These are phyloP conservation scores for Anthrax anthrax DNA, from an alignment of 2,888 invertebrate genomes.

Conservation along the genomic window DNA sequence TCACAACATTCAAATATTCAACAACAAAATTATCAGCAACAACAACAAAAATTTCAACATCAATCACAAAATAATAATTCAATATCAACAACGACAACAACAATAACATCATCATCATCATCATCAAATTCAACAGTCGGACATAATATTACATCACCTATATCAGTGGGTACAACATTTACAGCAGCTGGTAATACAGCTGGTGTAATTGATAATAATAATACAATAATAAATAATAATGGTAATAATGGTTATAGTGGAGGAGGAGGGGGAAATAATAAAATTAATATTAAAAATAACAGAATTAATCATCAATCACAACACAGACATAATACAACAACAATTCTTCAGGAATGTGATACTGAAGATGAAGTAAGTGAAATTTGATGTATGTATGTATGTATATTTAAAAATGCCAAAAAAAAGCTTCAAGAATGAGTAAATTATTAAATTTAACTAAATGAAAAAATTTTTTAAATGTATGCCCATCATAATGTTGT, in stretches of 20 bases:
- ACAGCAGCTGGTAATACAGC: neutral
- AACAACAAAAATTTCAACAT: constrained; percentile 22
- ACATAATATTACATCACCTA: constrained; percentile 3
- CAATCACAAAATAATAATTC: no score
- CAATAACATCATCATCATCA: constrained; percentile 4
- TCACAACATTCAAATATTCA: constrained; percentile 17
- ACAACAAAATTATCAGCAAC: constrained; percentile 12
- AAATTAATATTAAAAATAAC: neutral
- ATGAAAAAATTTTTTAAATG: no score
- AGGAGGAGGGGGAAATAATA: neutral
- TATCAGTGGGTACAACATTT: constrained; percentile 4
- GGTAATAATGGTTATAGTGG: no score
- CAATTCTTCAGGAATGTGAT: constrained; percentile 17
- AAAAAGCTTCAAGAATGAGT: no score
- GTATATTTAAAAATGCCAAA: no score
- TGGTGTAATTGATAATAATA: neutral
- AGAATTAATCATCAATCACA: constrained; percentile 4
- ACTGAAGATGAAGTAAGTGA: constrained; percentile 20
- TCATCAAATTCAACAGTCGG: no score
- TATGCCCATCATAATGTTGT: no score
- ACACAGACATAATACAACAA: constrained; percentile 1
- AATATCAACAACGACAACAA: no score
- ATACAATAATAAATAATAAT: no score
- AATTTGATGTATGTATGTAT: no score
- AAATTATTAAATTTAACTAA: no score